phyloP scores from a whole-genome alignment of 2,888 invertebrate species.

The Timema cristinae region DNA sequence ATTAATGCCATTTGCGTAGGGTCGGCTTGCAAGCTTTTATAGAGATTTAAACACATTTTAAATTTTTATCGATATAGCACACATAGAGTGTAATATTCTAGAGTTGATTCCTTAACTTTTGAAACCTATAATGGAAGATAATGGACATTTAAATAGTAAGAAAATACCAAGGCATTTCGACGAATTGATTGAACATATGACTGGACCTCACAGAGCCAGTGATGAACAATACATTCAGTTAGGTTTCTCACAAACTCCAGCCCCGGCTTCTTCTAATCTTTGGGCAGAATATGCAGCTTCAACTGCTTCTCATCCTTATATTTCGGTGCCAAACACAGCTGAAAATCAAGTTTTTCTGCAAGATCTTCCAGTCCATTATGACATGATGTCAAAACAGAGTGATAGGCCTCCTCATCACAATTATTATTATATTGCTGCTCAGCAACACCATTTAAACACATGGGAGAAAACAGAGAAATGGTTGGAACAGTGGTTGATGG shows the following conservation, averaged over 20 bases:
- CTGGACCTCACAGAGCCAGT: constrained; percentile 52
- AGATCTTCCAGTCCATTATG: constrained; percentile 24
- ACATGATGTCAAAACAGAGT: constrained; percentile 24
- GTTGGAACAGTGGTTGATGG: constrained; percentile 41
- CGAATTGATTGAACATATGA: constrained; percentile 58
- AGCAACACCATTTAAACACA: constrained; percentile 17
- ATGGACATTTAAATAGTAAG: too few species aligned
- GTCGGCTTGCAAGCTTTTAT: too few species aligned
- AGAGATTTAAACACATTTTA: too few species aligned
- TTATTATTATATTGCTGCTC: constrained; percentile 25
- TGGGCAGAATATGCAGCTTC: constrained; percentile 42
- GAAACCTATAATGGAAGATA: too few species aligned
- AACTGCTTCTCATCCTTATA: constrained; percentile 18
- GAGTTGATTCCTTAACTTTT: too few species aligned
- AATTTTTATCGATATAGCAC: too few species aligned
- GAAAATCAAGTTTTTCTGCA: constrained; percentile 22
- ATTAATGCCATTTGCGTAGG: too few species aligned
- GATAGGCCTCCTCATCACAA: constrained; percentile 19
- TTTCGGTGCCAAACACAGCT: constrained; percentile 15
- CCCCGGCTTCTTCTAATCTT: constrained; percentile 36
- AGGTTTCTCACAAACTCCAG: constrained; percentile 47
- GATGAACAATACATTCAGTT: constrained; percentile 55
- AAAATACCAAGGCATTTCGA: constrained; percentile 38
- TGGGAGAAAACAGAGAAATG: constrained; percentile 23
- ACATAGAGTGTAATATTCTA: too few species aligned